Percentiles rank a stretch among this genome's conserved stretches.
phyloP scores from a whole-genome alignment of 2,888 invertebrate species.

The Galeruca laticollis region DNA sequence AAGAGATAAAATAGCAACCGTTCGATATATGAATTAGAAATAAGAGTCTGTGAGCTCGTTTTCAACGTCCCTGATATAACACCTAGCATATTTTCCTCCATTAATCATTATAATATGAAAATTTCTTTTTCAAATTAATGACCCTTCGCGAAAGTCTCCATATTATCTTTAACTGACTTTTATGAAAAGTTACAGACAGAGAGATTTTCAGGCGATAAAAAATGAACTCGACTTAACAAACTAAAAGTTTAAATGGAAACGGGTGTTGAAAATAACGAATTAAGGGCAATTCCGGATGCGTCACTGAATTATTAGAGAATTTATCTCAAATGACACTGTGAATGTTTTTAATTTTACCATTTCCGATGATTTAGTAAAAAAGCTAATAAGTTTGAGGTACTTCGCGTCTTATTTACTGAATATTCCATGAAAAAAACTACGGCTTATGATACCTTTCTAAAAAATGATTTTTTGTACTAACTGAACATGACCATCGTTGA shows the following conservation, averaged over 20 bases:
- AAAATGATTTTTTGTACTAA: no score
- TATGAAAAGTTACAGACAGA: slow-evolving; percentile 15
- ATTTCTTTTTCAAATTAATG: slow-evolving; percentile 44
- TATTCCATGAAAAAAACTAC: no score
- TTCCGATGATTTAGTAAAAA: neutral
- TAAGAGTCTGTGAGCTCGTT: slow-evolving; percentile 33
- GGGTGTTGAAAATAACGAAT: slow-evolving; percentile 21
- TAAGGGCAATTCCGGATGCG: slow-evolving; percentile 13
- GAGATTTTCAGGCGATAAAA: slow-evolving; percentile 22
- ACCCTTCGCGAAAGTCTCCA: slow-evolving; percentile 39
- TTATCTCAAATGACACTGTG: neutral
- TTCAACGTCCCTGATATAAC: slow-evolving; percentile 19
- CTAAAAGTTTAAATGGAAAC: slow-evolving; percentile 23
- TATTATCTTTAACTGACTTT: slow-evolving; percentile 34
- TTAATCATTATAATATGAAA: slow-evolving; percentile 46
- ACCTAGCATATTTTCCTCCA: slow-evolving; percentile 33
- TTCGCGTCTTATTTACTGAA: no score
- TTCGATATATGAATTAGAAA: slow-evolving; percentile 23
- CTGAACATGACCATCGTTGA: no score
- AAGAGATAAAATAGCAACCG: neutral
- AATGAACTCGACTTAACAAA: slow-evolving; percentile 31
- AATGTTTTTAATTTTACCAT: neutral
- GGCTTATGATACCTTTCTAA: no score
- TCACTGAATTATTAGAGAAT: slow-evolving; percentile 9
- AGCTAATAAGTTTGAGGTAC: no score